Evolutionary conservation across 2,797 vertebrate species (phyloP), one percentile per base, ranked within the genome.

Genomic region (Vespertilio murinus): DNA sequence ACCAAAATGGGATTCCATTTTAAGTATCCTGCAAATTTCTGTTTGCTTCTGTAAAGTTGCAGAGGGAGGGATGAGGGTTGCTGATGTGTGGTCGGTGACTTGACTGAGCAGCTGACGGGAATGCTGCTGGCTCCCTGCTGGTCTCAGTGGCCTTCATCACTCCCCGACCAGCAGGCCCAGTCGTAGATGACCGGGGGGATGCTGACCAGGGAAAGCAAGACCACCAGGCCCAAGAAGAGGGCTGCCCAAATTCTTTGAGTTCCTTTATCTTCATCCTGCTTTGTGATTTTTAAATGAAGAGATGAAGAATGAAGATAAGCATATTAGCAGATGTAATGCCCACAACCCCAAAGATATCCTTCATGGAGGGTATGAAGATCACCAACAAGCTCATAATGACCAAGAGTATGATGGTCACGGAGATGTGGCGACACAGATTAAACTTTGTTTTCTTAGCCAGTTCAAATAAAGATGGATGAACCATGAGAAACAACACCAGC

Each of bases 291-390:
- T 97, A 99, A 98, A 95, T 98, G 98, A 77, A 98, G 95, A 0
- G 98, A 98, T 3, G 98, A 98, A 98, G 98, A 96, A 99, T 98
- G 97, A 99, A 99, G 96, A 98, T 98, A 95, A 98, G 97, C 98
- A 98, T 98, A 95, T 98, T 99, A 83, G 98, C 98, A 94, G 98
- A 98, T 59, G 98, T 98, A 77, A 98, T 98, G 98, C 98, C 98
- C 96, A 98, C 97, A 78, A 98, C 98, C 95, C 98, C 98, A 38
- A 99, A 99, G 89, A 99, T 98, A 90, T 98, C 98, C 94, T 98
- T 98, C 98, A 99, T 98, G 74, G 98, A 96, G 0, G 98, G 98
- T 77, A 98, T 98, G 94, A 98, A 98, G 97, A 99, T 98, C 74
- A 99, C 98, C 93, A 98, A 67, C 52, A 98, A 79, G 97, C 98